phyloP scores from a whole-genome alignment of 2,797 vertebrate species.

The Ctenochaetus hawaiiensis region DNA sequence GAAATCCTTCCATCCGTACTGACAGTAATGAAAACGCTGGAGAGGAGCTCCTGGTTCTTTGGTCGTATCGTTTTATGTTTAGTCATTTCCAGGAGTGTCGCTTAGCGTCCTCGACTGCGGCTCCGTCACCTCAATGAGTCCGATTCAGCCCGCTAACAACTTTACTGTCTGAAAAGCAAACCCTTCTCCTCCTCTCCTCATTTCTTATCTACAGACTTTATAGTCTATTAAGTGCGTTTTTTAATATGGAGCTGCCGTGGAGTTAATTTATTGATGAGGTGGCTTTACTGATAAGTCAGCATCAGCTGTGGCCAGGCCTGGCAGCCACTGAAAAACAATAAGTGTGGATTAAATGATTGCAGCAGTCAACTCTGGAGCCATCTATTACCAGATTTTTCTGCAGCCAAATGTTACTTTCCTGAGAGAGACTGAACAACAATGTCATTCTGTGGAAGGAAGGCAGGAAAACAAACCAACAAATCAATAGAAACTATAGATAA shows the following conservation, averaged over 20 bases:
- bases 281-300: conserved; percentile 56
- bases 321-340: conserved; percentile 52
- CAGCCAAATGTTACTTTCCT: background rate
- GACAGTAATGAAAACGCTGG: conserved; percentile 44
- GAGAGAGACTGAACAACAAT: background rate
- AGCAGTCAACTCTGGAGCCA: conserved; percentile 25
- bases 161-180: conserved; percentile 11
- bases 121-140: background rate
- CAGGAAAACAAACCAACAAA: conserved; percentile 10
- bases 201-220: conserved; percentile 29
- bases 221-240: conserved; percentile 33
- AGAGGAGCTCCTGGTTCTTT: conserved; percentile 33
- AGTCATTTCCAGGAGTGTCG: conserved; percentile 27
- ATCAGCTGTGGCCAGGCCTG: conserved; percentile 50
- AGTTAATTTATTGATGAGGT: conserved; percentile 59
- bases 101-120: conserved; percentile 4
- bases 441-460: conserved; percentile 14
- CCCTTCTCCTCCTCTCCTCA: background rate
- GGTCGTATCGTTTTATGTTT: conserved; percentile 33
- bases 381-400: conserved; percentile 34
- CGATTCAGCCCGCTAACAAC: conserved; percentile 12
- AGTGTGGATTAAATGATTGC: conserved; percentile 58
- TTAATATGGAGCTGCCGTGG: conserved; percentile 23
- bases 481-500: conserved; percentile 34
- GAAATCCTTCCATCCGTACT: conserved; percentile 17